phyloP scores from a whole-genome alignment of 2,113 vertebrate genomes.

The Peromyscus polionotus region DNA sequence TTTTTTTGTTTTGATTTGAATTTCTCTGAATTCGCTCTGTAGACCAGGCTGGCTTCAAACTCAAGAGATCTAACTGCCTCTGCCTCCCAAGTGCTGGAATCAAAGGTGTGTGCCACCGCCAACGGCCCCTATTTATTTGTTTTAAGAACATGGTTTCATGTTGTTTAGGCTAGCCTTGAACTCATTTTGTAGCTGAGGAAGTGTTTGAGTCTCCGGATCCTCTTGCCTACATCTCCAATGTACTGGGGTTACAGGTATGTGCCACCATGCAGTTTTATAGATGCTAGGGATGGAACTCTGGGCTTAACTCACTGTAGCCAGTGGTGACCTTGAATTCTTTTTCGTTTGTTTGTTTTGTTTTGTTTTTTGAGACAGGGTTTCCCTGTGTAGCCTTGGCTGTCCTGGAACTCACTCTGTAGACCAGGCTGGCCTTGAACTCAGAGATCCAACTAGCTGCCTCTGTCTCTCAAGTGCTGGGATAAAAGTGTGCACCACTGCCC shows the following conservation, averaged over 20 bases:
- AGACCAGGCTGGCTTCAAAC: background rate
- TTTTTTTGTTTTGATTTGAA: background rate
- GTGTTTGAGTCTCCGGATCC: background rate
- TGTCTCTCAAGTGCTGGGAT: background rate
- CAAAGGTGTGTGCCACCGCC: background rate
- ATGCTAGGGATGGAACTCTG: background rate
- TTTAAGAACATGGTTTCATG: background rate
- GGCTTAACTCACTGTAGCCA: background rate
- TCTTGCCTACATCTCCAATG: background rate
- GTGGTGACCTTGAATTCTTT: background rate
- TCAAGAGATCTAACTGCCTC: background rate
- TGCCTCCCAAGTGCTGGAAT: background rate
- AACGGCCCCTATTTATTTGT: background rate
- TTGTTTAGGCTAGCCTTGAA: background rate
- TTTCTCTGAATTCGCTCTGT: background rate
- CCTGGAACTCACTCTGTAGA: background rate
- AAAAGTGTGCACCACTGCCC: background rate
- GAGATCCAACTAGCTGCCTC: background rate
- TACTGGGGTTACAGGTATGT: background rate
- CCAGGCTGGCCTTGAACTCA: background rate
- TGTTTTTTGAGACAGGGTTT: background rate
- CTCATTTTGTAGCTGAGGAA: background rate
- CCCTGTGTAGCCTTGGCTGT: background rate
- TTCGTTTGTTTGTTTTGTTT: background rate
- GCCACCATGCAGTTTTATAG: background rate